Evolutionary conservation across 2,797 vertebrate genomes (phyloP).

Genomic region (Arnoldichthys spilopterus): DNA sequence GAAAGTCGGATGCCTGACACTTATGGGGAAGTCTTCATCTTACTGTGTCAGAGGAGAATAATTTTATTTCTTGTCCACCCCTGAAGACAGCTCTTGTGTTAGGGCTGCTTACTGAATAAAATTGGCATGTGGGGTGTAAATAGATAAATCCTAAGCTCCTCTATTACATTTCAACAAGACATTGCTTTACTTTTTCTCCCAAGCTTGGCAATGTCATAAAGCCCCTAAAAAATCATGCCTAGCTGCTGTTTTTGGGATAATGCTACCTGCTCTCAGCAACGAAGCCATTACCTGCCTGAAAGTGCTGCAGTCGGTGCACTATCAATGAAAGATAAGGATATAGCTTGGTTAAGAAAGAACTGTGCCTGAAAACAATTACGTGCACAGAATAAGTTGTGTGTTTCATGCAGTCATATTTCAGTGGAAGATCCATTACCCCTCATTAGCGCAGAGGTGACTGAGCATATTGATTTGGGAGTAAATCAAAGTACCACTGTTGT

Average conservation of each 20-base stretch:
- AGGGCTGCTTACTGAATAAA: slow-evolving; percentile 2
- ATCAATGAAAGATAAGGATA: not conserved
- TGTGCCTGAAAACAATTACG: not conserved
- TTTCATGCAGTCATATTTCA: slow-evolving; percentile 21
- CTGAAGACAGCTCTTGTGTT: not conserved
- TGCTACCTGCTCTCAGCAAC: not conserved
- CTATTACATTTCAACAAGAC: slow-evolving; percentile 34
- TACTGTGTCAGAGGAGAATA: slow-evolving; percentile 21
- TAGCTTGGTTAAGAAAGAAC: slow-evolving; percentile 11
- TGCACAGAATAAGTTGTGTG: slow-evolving; percentile 10
- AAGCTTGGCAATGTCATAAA: not conserved
- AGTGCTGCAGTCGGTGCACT: not conserved
- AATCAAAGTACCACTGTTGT: slow-evolving; percentile 28
- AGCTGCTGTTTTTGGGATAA: not conserved
- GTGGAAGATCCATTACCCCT: slow-evolving; percentile 35
- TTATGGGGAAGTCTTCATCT: not conserved
- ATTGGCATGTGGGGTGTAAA: slow-evolving; percentile 9
- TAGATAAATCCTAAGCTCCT: slow-evolving; percentile 30
- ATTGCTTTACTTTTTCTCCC: slow-evolving; percentile 10
- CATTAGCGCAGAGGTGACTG: slow-evolving; percentile 31
- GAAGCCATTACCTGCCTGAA: not conserved
- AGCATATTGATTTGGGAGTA: slow-evolving; percentile 32
- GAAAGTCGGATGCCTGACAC: not conserved
- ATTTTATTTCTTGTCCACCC: slow-evolving; percentile 21
- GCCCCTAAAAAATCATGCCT: not conserved